These are phyloP conservation scores for Jaculus jaculus DNA, from an alignment of 2,113 vertebrate species.

Conservation along the genomic window DNA sequence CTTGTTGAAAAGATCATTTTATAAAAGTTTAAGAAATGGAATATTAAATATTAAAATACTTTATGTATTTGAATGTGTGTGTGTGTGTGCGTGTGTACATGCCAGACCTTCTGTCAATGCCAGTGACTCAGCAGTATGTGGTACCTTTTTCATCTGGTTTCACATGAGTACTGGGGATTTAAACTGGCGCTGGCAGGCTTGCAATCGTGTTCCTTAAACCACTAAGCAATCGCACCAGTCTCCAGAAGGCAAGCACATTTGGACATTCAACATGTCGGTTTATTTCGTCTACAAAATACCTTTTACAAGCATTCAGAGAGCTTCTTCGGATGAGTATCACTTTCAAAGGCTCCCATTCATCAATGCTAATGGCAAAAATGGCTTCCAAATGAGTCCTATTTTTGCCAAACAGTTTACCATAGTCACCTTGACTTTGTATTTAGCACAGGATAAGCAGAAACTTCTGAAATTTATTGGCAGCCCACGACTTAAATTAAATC, in stretches of 20 bases:
- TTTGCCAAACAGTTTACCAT: neutral
- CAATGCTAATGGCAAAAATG: neutral
- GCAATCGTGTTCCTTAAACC: too few species aligned
- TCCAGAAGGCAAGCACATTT: neutral
- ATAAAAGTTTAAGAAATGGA: neutral
- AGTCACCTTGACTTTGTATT: neutral
- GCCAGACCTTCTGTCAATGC: too few species aligned
- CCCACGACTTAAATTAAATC: neutral
- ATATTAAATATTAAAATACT: too few species aligned
- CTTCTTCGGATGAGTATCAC: neutral
- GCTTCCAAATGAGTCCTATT: neutral
- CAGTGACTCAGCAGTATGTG: too few species aligned
- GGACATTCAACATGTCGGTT: neutral
- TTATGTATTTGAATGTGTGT: too few species aligned
- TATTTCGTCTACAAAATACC: neutral
- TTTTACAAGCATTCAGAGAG: neutral
- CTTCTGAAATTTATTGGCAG: slow-evolving; percentile 25
- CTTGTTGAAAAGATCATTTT: neutral
- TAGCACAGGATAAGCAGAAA: slow-evolving; percentile 6
- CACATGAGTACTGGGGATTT: too few species aligned
- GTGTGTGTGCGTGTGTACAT: too few species aligned
- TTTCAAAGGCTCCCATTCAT: neutral
- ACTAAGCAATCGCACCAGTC: too few species aligned
- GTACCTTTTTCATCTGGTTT: too few species aligned
- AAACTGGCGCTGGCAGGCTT: too few species aligned